Evolutionary conservation across 2,888 invertebrate genomes (phyloP), one percentile per base, ranked within the genome.

Genomic region (Eremobia ochroleuca): DNA sequence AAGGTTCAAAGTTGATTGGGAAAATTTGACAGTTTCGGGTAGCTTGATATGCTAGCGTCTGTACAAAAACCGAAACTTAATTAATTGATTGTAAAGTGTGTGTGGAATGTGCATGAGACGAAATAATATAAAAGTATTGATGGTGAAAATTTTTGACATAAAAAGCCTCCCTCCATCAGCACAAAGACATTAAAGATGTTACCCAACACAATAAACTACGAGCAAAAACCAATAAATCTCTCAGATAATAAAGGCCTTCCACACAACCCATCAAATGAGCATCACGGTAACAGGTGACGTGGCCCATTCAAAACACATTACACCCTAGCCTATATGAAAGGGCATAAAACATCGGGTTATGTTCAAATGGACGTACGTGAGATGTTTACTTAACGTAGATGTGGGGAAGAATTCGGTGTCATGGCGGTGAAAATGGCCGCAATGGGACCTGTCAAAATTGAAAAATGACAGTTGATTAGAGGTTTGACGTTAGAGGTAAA

Each of bases 301-400:
- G 61, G 66, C 78, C 67, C 84, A 89, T 89, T 86, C 85, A 78
- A 87, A 88, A 87, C 75, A 85, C 87, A 88, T 90, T 88, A 89
- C 77, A 75, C 69, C 49, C 59, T 68, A 55, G 18, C 68, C 49
- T 76, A 75, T 83, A 82, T 87, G 82, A 68, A 77, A 80, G 70
- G 77, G 66, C 85, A 86, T 88, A 89, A 88, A 88, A 85, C 81
- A 82, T 79, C 40, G 75, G 83, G 81, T 82, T 87, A 87, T 82
- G 86, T 74, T 84, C 73, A 77, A 76, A 69, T 18, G 80, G 77
- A 71, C 55, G 37, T 69, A 83, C 88, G 88, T 88, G 87, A 80
- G 43, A 15, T 72, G 76, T 11, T 62, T 82, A 72, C 75, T 72
- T 34, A 75, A 15, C 28, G 52, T 15, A 25, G 40, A 73, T 73